Evolutionary conservation across 2,113 vertebrate genomes (phyloP).

Genomic region (Triplophysa rosa): DNA sequence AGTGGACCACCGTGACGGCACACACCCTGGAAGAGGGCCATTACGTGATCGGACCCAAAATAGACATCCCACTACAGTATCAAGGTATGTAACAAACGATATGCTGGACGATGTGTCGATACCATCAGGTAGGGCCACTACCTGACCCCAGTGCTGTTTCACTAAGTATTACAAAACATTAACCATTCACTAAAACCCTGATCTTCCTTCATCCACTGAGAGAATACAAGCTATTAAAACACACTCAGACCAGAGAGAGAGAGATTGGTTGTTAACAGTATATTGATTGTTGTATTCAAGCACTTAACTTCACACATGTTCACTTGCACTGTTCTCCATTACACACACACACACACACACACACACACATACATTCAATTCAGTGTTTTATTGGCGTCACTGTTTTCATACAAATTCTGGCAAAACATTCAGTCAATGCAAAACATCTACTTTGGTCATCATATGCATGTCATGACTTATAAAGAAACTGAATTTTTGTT

Average conservation of each 20-base stretch:
- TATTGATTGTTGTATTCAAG: conserved; percentile 53
- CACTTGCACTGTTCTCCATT: conserved; percentile 12
- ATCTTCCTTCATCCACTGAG: conserved; percentile 1
- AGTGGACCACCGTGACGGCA: conserved; percentile 97
- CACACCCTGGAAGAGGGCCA: conserved; percentile 96
- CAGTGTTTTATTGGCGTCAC: conserved; percentile 2
- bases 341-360: conserved; percentile 8
- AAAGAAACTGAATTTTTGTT: too few species aligned
- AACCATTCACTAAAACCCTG: background rate
- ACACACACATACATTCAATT: conserved; percentile 12
- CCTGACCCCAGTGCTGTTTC: background rate
- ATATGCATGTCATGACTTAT: background rate
- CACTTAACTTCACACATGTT: conserved; percentile 53
- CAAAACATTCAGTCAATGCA: background rate
- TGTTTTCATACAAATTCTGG: conserved; percentile 7
- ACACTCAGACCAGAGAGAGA: conserved; percentile 6
- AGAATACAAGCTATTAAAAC: conserved; percentile 24
- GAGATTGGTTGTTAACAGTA: conserved; percentile 34
- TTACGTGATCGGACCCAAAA: conserved; percentile 96
- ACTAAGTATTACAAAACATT: background rate
- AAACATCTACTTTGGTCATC: background rate
- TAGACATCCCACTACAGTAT: conserved; percentile 95
- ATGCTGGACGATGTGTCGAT: conserved; percentile 18
- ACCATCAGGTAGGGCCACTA: background rate
- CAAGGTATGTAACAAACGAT: conserved; percentile 78